These are phyloP conservation scores for human (Homo sapiens) DNA, from an alignment of 2,113 vertebrate species.

Conservation along the genomic window DNA sequence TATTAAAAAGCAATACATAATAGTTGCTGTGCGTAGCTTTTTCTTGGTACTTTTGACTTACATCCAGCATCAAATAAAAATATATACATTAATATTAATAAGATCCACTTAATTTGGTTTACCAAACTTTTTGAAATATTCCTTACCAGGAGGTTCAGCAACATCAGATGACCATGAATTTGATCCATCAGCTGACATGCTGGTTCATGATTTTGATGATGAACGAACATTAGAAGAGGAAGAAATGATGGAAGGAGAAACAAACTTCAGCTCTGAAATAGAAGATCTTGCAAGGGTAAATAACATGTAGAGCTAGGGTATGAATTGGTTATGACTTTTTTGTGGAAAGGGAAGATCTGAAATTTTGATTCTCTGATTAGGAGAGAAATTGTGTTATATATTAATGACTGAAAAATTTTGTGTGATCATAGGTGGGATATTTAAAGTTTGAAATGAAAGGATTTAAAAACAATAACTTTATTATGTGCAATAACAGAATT, in stretches of 20 bases:
- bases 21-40: slow-evolving; percentile 34
- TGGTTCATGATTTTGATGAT: slow-evolving; percentile 98
- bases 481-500: slow-evolving; percentile 17
- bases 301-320: slow-evolving; percentile 58
- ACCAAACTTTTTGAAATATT: slow-evolving; percentile 77
- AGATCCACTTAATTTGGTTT: slow-evolving; percentile 61
- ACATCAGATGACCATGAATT: slow-evolving; percentile 97
- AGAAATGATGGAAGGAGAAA: slow-evolving; percentile 96
- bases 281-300: slow-evolving; percentile 96
- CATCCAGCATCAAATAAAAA: slow-evolving; percentile 18
- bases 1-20: background rate
- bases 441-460: slow-evolving; percentile 27
- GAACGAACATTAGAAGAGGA: slow-evolving; percentile 98
- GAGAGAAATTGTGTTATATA: background rate
- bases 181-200: slow-evolving; percentile 97
- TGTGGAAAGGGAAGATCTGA: slow-evolving; percentile 4
- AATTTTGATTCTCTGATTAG: background rate
- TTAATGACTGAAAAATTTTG: background rate
- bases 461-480: background rate
- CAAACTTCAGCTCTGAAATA: slow-evolving; percentile 94
- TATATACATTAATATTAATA: slow-evolving; percentile 35
- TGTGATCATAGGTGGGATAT: background rate
- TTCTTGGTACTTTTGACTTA: slow-evolving; percentile 11
- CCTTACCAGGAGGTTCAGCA: slow-evolving; percentile 90
- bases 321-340: background rate